Evolutionary conservation across 2,888 invertebrate genomes (phyloP).

Genomic region (Scaptomyza parva): DNA sequence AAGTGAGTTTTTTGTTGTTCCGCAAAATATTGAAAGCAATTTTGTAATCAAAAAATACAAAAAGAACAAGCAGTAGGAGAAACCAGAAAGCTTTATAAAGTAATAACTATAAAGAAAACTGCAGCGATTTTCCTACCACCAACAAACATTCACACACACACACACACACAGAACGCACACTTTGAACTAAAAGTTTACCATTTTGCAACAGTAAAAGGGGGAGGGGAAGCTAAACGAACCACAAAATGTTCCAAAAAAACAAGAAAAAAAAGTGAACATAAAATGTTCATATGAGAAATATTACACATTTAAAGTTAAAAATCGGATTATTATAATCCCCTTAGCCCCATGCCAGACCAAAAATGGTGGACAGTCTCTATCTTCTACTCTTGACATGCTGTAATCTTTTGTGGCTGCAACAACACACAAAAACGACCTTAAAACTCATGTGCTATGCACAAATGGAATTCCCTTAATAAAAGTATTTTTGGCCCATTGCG

Average conservation of each 20-base stretch:
- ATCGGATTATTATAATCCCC: conserved; percentile 78
- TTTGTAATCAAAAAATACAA: conserved; percentile 67
- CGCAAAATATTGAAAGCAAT: conserved; percentile 75
- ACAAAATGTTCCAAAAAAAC: conserved; percentile 42
- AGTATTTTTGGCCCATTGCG: conserved; percentile 46
- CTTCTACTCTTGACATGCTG: conserved; percentile 53
- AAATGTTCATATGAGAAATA: conserved; percentile 46
- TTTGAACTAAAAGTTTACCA: conserved; percentile 23
- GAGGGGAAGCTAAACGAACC: conserved; percentile 27
- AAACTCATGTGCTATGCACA: conserved; percentile 33
- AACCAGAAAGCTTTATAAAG: conserved; percentile 68
- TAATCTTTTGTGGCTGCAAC: conserved; percentile 67
- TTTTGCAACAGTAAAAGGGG: not conserved
- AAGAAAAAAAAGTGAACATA: conserved; percentile 18
- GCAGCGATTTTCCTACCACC: conserved; percentile 60
- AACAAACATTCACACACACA: not conserved
- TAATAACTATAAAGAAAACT: conserved; percentile 79
- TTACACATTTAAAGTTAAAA: conserved; percentile 68
- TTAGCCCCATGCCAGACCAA: conserved; percentile 27
- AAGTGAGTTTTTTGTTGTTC: conserved; percentile 56
- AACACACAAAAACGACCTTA: conserved; percentile 30
- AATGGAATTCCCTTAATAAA: conserved; percentile 18
- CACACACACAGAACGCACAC: conserved; percentile 17
- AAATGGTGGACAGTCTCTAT: not conserved
- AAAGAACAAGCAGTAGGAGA: conserved; percentile 33